A percentile compares a stretch with the other conserved stretches of the same genome.
phyloP scores from a whole-genome alignment of 2,888 invertebrate genomes.

The Drosophila emarginata region DNA sequence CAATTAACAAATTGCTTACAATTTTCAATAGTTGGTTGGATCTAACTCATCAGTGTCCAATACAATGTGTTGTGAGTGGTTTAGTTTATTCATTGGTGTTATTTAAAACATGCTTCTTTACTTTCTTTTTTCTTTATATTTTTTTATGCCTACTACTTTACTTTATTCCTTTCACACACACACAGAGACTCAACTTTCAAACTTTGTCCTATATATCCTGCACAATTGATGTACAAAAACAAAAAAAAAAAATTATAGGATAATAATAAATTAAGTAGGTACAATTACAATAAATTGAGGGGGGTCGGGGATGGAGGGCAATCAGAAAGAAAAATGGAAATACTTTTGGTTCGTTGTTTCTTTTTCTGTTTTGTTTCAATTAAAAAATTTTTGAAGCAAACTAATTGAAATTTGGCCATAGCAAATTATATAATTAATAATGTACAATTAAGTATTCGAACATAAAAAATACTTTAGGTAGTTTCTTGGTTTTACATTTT shows the following conservation, averaged over 20 bases:
- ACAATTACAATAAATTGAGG: slow-evolving; percentile 12
- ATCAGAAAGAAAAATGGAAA: slow-evolving; percentile 28
- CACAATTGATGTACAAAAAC: slow-evolving; percentile 19
- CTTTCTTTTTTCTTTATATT: slow-evolving; percentile 50
- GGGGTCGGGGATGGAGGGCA: slow-evolving; percentile 9
- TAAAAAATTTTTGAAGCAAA: no score
- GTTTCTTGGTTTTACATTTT: slow-evolving; percentile 9
- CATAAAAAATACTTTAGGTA: slow-evolving; percentile 71
- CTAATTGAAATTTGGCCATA: slow-evolving; percentile 16
- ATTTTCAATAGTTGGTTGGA: slow-evolving; percentile 32
- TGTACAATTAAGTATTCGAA: slow-evolving; percentile 63
- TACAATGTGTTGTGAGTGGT: slow-evolving; percentile 26
- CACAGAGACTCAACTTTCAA: slow-evolving; percentile 26
- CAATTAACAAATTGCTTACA: slow-evolving; percentile 64
- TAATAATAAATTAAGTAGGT: slow-evolving; percentile 19
- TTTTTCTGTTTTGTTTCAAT: not conserved
- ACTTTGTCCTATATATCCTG: slow-evolving; percentile 28
- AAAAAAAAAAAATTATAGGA: slow-evolving; percentile 4
- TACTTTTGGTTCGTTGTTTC: slow-evolving; percentile 10
- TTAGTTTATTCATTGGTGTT: slow-evolving; percentile 13
- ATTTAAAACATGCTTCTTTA: slow-evolving; percentile 26
- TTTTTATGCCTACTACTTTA: slow-evolving; percentile 47
- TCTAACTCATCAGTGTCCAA: slow-evolving; percentile 5
- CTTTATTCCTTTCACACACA: slow-evolving; percentile 36
- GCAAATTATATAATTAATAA: slow-evolving; percentile 34